Conservation (phyloP, 1,140 invertebrate genomes). For the Solen grandis region DNA sequence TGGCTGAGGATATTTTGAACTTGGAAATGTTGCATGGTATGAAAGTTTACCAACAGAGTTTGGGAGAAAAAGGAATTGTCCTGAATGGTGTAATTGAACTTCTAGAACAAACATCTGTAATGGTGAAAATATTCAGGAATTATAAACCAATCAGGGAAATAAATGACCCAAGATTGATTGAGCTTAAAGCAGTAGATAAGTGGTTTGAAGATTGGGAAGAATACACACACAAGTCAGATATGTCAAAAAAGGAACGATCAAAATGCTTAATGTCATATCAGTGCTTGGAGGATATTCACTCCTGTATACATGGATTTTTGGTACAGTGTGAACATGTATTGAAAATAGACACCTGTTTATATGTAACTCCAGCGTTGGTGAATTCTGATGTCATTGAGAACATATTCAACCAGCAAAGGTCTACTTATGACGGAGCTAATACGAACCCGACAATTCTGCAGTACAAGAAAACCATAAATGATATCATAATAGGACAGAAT, state of each 20-base stretch:
- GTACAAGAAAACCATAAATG: slow-evolving; percentile 15
- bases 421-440: slow-evolving; percentile 14
- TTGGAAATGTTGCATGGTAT: slow-evolving; percentile 43
- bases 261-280: slow-evolving; percentile 35
- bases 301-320: slow-evolving; percentile 14
- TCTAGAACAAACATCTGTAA: slow-evolving; percentile 21
- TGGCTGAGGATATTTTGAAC: slow-evolving; percentile 50
- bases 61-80: neutral
- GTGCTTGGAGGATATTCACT: slow-evolving; percentile 36
- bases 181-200: neutral
- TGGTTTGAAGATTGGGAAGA: slow-evolving; percentile 31
- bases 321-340: neutral
- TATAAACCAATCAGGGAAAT: neutral
- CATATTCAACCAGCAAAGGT: slow-evolving; percentile 42
- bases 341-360: neutral
- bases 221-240: neutral
- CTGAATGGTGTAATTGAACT: slow-evolving; percentile 40
- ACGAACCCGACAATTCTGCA: slow-evolving; percentile 34
- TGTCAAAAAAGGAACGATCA: neutral
- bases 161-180: neutral
- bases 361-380: slow-evolving; percentile 9
- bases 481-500: slow-evolving; percentile 16
- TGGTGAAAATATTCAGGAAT: slow-evolving; percentile 41
- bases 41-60: neutral
- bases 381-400: slow-evolving; percentile 50